phyloP scores from a whole-genome alignment of 2,888 invertebrate genomes.

The Watsonalla binaria region DNA sequence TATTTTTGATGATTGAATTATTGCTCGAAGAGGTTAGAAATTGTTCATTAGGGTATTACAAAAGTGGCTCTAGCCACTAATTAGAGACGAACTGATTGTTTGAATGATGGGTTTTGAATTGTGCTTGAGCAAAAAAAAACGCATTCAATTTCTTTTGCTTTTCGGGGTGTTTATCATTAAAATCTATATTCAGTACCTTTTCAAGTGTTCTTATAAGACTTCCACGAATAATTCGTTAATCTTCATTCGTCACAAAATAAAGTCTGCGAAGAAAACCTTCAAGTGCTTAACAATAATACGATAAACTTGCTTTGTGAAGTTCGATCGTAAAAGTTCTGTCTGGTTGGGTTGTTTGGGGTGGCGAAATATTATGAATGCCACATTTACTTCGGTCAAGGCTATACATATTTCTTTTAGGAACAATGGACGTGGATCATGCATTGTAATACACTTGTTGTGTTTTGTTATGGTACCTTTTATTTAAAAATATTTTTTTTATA shows the following conservation, averaged over 20 bases:
- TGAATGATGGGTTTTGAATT: too few relatives aligned
- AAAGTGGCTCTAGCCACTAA: too few relatives aligned
- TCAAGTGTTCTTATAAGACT: background rate
- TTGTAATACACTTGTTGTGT: background rate
- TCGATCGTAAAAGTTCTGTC: background rate
- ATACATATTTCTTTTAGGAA: background rate
- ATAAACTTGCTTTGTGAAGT: conserved; percentile 1
- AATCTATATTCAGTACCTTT: background rate
- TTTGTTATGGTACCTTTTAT: too few relatives aligned
- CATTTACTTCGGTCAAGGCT: background rate
- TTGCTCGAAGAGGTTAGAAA: background rate
- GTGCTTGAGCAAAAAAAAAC: too few relatives aligned
- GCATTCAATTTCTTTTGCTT: too few relatives aligned
- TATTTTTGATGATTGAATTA: background rate
- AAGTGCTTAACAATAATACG: conserved; percentile 4
- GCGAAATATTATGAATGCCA: background rate
- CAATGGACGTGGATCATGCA: background rate
- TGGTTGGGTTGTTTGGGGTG: background rate
- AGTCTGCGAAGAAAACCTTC: conserved; percentile 9
- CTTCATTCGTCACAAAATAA: conserved; percentile 2
- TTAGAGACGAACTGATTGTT: too few relatives aligned
- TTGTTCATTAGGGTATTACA: background rate
- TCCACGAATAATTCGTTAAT: conserved; percentile 7
- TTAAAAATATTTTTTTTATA: too few relatives aligned
- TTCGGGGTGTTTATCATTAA: too few relatives aligned